Conservation (phyloP, 2,888 invertebrate species). For the Spatulosminthurus flaviceps region DNA sequence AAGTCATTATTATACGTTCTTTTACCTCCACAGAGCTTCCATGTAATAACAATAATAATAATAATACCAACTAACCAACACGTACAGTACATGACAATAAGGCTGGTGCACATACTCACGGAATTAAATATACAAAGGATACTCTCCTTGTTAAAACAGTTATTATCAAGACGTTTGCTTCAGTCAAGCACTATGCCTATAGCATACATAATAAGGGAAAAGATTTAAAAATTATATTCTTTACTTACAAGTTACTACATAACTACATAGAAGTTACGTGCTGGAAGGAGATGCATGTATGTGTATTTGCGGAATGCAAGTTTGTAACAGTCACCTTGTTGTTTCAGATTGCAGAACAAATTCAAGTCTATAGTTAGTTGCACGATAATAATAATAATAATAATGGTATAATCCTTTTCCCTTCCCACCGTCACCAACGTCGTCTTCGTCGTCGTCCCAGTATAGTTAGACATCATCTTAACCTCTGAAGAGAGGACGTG, state of each 20-base stretch:
- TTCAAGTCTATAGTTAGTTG: slow-evolving; percentile 25
- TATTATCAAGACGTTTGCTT: neutral
- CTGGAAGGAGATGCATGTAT: neutral
- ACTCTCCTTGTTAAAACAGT: neutral
- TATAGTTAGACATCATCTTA: slow-evolving; percentile 31
- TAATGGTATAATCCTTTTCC: slow-evolving; percentile 29
- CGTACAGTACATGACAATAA: no score
- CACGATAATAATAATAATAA: slow-evolving; percentile 21
- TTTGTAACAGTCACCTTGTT: slow-evolving; percentile 21
- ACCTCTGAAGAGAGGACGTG: slow-evolving; percentile 43
- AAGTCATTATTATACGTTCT: no score
- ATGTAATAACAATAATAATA: no score
- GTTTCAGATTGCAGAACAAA: neutral
- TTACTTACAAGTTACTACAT: no score
- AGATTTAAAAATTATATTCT: no score
- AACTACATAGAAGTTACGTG: neutral
- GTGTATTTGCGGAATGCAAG: neutral
- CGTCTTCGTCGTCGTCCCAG: neutral
- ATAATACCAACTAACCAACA: no score
- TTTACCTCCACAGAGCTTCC: no score
- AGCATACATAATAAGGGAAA: no score
- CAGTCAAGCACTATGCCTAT: neutral
- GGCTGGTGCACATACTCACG: no score
- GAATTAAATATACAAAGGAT: neutral
- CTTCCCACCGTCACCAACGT: slow-evolving; percentile 29